phyloP scores from a whole-genome alignment of 2,888 invertebrate species.

The Asteroscopus sphinx region DNA sequence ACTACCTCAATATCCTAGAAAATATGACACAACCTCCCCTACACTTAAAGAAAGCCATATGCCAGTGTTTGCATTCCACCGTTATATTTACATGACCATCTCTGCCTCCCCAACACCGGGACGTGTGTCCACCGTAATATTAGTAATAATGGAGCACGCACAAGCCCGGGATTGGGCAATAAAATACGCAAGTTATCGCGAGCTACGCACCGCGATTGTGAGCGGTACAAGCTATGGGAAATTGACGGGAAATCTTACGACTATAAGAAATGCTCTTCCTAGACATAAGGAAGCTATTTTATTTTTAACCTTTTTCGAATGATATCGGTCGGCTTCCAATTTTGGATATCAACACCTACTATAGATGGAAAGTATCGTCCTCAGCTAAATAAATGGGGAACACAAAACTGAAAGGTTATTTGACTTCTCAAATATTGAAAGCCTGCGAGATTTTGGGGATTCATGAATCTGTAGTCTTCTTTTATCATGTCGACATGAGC shows the following conservation, averaged over 20 bases:
- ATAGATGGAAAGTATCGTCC: no score
- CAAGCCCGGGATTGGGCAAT: constrained; percentile 69
- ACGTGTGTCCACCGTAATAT: constrained; percentile 52
- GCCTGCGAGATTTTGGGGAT: no score
- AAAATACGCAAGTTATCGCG: constrained; percentile 74
- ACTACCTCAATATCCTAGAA: no score
- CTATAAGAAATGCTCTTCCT: not conserved
- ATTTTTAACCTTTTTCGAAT: no score
- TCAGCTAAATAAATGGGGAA: no score
- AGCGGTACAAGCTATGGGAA: constrained; percentile 17
- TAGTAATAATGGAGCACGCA: constrained; percentile 66
- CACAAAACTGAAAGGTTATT: no score
- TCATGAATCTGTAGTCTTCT: no score
- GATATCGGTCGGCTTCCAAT: no score
- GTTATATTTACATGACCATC: constrained; percentile 32
- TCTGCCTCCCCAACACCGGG: constrained; percentile 29
- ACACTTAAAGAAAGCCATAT: constrained; percentile 39
- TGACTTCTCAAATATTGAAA: no score
- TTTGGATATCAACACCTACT: no score
- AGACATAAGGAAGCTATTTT: no score
- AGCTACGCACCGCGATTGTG: constrained; percentile 54
- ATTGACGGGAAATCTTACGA: not conserved
- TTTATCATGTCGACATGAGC: no score
- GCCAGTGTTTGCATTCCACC: constrained; percentile 44
- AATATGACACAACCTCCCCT: constrained; percentile 21